phyloP scores from a whole-genome alignment of 1,140 invertebrate genomes.

The Penaeus chinensis region DNA sequence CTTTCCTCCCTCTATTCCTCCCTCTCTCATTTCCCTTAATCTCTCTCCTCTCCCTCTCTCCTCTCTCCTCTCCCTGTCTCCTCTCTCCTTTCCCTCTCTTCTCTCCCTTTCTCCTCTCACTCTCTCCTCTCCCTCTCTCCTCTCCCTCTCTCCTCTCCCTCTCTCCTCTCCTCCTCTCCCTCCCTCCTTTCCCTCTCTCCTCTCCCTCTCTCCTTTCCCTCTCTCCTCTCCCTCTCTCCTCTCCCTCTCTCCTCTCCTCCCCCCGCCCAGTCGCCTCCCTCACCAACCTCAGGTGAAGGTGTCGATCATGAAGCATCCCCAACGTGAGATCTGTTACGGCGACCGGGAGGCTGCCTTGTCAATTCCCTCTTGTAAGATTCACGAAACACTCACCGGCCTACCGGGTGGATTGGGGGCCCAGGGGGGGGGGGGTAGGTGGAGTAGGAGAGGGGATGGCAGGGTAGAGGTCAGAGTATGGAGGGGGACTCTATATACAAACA shows the following conservation, averaged over 20 bases:
- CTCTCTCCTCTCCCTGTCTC: neutral
- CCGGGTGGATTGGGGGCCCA: neutral
- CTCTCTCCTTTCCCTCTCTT: neutral
- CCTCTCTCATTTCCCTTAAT: neutral
- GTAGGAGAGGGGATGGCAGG: neutral
- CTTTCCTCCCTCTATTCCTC: neutral
- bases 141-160: neutral
- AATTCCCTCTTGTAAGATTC: too few relatives aligned
- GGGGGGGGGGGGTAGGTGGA: neutral
- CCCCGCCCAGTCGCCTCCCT: neutral
- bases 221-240: neutral
- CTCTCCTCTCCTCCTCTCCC: neutral
- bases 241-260: constrained; percentile 2
- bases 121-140: neutral
- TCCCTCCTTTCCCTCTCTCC: neutral
- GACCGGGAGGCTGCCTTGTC: too few relatives aligned
- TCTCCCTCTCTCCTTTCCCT: neutral
- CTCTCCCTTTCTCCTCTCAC: too few relatives aligned
- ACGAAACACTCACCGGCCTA: neutral
- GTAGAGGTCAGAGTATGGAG: too few relatives aligned
- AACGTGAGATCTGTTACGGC: too few relatives aligned
- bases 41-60: constrained; percentile 27
- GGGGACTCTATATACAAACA: too few relatives aligned
- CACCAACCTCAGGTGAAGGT: neutral
- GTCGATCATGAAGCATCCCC: too few relatives aligned